Base-by-base conservation (phyloP, 2,113 vertebrate genomes). In the Bufo bufo region DNA sequence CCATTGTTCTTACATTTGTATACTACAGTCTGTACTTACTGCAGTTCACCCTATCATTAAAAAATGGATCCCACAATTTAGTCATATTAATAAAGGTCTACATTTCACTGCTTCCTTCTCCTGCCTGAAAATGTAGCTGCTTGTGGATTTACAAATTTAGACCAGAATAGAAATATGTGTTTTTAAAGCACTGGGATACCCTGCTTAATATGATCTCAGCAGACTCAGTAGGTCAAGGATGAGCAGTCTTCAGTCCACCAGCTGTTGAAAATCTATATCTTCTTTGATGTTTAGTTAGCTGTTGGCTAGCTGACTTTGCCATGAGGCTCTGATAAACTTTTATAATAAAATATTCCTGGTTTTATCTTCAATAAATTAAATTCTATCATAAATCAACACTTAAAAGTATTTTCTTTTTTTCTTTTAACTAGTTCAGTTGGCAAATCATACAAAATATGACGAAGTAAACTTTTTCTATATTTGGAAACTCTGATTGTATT, bases 261-360 rank as follows among this genome's bases (percentile, higher is more conserved):
- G 78, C 78, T 81, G 78, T 81, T 81, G 77, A 59, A 81, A 61
- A 83, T 83, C 59, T 66, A 47, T 45, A 49, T 65, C 59, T 65
- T 47, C 81, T 66, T 63, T 83, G 54, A 81, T 81, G 59, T 83
- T 66, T 45, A 83, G 59, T 33, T 66, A 66, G 47, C 20, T 11
- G 58, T 43, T 49, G 59, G 33, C 20, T 83, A 45, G 3, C 11
- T 83, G 61, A 63, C 17, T n/a, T 65, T 65, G 43, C 45, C 19
- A 83, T 66, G 63, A 61, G 43, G 16, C 14, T 59, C 47, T 43
- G 3, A 43, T 23, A 14, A 59, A 80, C 54, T 43, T 59, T 80
- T 6, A 5, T 78, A 23, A 54, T 78, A 4, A 80, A 80, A 56
- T 4, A 58, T 2, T 59, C 23, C 6, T 80, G 52, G n/a, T 6